A percentile compares a stretch with the other conserved stretches of the same genome.
These are phyloP conservation scores for Austrofundulus limnaeus DNA, from an alignment of 2,113 vertebrate species.

Conservation along the genomic window DNA sequence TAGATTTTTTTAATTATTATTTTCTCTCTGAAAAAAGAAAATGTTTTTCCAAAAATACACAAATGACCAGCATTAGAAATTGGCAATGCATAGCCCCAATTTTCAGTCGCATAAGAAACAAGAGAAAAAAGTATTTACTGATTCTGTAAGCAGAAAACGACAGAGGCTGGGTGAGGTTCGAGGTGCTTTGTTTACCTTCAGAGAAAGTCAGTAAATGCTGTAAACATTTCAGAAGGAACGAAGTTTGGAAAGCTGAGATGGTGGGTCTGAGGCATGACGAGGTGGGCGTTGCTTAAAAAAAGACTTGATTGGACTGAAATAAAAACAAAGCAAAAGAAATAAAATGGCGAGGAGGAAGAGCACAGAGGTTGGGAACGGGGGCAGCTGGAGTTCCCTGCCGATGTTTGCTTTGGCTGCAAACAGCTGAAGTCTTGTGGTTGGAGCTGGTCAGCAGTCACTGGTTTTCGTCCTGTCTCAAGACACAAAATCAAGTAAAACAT, in stretches of 20 bases:
- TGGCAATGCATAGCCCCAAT: slow-evolving; percentile 65
- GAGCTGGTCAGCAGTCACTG: slow-evolving; percentile 72
- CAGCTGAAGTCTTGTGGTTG: slow-evolving; percentile 19
- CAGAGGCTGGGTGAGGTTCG: slow-evolving; percentile 9
- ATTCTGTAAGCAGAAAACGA: slow-evolving; percentile 39
- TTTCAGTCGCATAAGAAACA: slow-evolving; percentile 44
- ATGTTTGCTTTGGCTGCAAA: slow-evolving; percentile 46
- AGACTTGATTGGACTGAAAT: background rate
- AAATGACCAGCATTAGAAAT: slow-evolving; percentile 70
- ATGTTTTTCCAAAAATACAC: slow-evolving; percentile 72
- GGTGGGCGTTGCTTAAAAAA: slow-evolving; percentile 1
- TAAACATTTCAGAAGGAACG: slow-evolving; percentile 68
- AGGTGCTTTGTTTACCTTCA: slow-evolving; percentile 53
- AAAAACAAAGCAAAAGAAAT: background rate
- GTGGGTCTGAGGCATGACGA: slow-evolving; percentile 5
- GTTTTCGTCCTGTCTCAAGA: slow-evolving; percentile 72
- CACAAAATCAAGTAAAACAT: slow-evolving; percentile 7
- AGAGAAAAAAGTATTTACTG: background rate
- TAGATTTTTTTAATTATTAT: slow-evolving; percentile 70
- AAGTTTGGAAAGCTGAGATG: background rate
- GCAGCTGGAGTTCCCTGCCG: slow-evolving; percentile 71
- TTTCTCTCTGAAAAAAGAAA: slow-evolving; percentile 59
- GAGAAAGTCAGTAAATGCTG: slow-evolving; percentile 68
- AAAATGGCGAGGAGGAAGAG: slow-evolving; percentile 16
- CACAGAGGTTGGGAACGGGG: slow-evolving; percentile 28